Evolutionary conservation across 2,797 vertebrate species (phyloP).

Genomic region (Pseudochromis fuscus): DNA sequence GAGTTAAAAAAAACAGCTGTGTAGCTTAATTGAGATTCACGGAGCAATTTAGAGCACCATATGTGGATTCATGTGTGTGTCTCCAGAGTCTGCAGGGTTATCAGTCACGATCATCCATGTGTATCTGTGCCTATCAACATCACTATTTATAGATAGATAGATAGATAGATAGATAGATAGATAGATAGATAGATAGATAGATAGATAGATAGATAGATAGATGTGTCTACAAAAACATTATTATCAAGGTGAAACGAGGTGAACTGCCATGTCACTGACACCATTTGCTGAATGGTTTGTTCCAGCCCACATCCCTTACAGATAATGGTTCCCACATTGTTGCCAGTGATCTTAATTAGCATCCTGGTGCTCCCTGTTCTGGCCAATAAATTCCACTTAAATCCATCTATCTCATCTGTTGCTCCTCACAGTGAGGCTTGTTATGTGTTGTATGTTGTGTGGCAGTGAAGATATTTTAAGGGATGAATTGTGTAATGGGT

Average conservation of each 20-base stretch:
- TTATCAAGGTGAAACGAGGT: constrained; percentile 14
- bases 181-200: constrained; percentile 25
- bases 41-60: constrained; percentile 39
- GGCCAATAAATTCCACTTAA: constrained; percentile 43
- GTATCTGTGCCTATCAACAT: constrained; percentile 16
- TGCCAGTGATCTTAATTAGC: constrained; percentile 46
- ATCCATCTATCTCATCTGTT: constrained; percentile 30
- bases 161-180: background rate
- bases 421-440: background rate
- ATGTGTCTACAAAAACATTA: background rate
- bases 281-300: constrained; percentile 19
- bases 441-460: too few relatives aligned
- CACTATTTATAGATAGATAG: background rate
- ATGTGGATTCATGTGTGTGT: constrained; percentile 52
- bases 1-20: constrained; percentile 39
- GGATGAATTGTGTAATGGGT: constrained; percentile 1
- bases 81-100: constrained; percentile 37
- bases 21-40: constrained; percentile 62
- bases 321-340: constrained; percentile 35
- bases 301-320: constrained; percentile 27
- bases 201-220: constrained; percentile 29
- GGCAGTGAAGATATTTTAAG: constrained; percentile 7
- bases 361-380: constrained; percentile 31
- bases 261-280: constrained; percentile 16
- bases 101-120: constrained; percentile 26